phyloP scores from a whole-genome alignment of 2,888 invertebrate species.

The Antitype chi region DNA sequence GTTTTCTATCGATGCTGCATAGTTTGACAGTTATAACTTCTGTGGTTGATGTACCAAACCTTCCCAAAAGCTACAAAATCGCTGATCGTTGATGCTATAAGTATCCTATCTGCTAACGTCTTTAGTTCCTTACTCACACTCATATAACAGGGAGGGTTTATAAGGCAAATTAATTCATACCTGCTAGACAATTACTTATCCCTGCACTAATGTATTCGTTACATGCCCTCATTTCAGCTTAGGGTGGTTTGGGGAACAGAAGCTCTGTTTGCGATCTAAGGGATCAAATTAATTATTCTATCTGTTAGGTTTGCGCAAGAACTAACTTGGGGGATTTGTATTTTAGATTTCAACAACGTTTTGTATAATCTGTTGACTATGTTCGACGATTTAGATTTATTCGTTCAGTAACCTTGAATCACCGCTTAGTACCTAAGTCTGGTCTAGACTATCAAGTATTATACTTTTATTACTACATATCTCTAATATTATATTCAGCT shows the following conservation, averaged over 20 bases:
- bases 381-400: conserved; percentile 25
- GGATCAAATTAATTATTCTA: conserved; percentile 57
- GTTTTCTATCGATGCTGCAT: neutral
- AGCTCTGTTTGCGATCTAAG: conserved; percentile 30
- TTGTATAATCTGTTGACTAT: conserved; percentile 28
- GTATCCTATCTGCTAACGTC: conserved; percentile 5
- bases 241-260: conserved; percentile 26
- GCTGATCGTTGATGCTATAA: neutral
- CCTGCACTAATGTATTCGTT: conserved; percentile 54
- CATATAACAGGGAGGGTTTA: conserved; percentile 25
- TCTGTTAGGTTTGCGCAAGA: conserved; percentile 41
- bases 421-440: neutral
- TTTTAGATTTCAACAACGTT: conserved; percentile 29
- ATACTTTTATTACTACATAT: conserved; percentile 14
- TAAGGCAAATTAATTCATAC: conserved; percentile 58
- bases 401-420: conserved; percentile 23
- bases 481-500: conserved; percentile 26
- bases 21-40: neutral
- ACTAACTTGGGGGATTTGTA: conserved; percentile 43
- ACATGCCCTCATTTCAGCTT: conserved; percentile 44
- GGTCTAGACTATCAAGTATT: conserved; percentile 24
- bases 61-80: conserved; percentile 6
- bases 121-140: neutral
- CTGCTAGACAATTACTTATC: conserved; percentile 51
- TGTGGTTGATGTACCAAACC: neutral